Evolutionary conservation across 2,113 vertebrate genomes (phyloP), one percentile per base, ranked within the genome.

Genomic region (Odontesthes bonariensis): DNA sequence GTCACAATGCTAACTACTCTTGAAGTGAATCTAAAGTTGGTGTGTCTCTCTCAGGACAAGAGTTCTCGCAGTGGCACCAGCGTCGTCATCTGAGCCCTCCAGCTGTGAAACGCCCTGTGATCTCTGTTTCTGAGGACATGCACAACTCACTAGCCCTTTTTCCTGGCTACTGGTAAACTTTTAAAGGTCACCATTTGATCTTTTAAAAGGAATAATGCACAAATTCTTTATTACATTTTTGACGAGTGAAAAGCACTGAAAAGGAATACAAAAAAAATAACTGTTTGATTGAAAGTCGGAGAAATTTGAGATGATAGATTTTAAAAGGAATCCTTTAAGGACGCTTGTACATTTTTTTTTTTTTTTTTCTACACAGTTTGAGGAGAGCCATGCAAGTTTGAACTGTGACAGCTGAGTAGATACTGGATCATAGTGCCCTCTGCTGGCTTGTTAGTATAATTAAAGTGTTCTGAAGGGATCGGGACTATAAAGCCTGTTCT

Each of bases 41-140:
- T 91, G 8, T 92, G 90, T 93, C 57, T 94, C 80, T 92, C 91
- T 73, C 88, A 98, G 97, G 96, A 93, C 79, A 96, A 90, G 79
- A 96, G 94, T 84, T 97, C 95, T 85, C 93, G 95, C 89, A 97
- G 95, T 74, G 97, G 94, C 73, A 95, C 91, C 88, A 99, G 96
- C 64, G 83, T 98, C 79, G 90, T 99, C 91, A 97, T 99, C 92
- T 94, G 88, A 95, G 16, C 42, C 55, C 7, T 65, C 54, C 71
- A 33, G 82, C 77, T 82, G 79, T 54, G 33, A 89, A 84, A 73
- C 33, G 27, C 68, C 58, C 74, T 75, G 31, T 55, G 53, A 86
- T 64, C 53, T 89, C 77, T 77, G 81, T 65, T 52, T 73, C 54
- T 72, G 62, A 77, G 56, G 75, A 54, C 61, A 69, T 14, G 33